phyloP scores from a whole-genome alignment of 2,113 vertebrate genomes.

The Terrapene triunguis region DNA sequence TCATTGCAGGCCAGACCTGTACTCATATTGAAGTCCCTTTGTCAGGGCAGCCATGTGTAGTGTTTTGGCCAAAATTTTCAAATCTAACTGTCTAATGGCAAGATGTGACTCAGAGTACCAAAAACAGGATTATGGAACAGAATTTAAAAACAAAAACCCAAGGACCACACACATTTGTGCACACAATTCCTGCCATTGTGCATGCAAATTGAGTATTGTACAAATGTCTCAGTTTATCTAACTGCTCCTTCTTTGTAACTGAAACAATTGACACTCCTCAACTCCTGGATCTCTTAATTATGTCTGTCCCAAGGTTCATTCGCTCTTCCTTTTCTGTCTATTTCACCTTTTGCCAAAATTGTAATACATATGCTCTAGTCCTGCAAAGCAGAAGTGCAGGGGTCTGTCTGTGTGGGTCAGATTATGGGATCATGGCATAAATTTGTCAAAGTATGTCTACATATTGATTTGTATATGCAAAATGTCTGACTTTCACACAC shows the following conservation, averaged over 20 bases:
- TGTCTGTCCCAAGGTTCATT: not conserved
- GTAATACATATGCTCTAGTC: not conserved
- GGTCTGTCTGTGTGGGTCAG: not conserved
- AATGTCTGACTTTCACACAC: not conserved
- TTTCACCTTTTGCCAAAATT: not conserved
- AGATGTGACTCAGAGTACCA: not conserved
- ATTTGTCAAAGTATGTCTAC: not conserved
- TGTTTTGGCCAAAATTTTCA: not conserved
- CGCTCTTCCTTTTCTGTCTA: not conserved
- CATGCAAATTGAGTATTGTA: not conserved
- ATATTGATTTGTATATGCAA: not conserved
- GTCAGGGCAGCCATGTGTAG: not conserved
- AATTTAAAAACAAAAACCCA: not conserved
- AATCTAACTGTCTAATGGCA: not conserved
- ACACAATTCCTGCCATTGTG: not conserved
- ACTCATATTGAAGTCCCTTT: not conserved
- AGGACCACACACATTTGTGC: not conserved
- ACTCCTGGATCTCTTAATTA: not conserved
- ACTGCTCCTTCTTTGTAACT: fast-evolving
- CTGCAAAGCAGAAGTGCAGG: fast-evolving
- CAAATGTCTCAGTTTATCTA: not conserved
- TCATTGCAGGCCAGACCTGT: not conserved
- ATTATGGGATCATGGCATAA: not conserved
- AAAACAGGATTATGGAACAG: not conserved
- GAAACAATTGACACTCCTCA: not conserved